phyloP scores from a whole-genome alignment of 2,113 vertebrate species.

The Copsychus sechellarum region DNA sequence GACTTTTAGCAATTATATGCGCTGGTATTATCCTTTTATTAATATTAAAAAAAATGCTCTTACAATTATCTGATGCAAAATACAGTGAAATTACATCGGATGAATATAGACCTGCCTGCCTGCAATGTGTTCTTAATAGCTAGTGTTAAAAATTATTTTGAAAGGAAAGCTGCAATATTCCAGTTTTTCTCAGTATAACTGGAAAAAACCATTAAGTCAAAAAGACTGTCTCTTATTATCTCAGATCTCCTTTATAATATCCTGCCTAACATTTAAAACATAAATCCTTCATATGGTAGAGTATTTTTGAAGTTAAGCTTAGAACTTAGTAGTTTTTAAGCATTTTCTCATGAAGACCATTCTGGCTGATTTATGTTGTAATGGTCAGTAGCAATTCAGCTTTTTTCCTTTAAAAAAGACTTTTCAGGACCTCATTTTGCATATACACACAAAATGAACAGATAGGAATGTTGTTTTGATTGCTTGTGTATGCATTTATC shows the following conservation, averaged over 20 bases:
- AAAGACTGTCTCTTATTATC: background rate
- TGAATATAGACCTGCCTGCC: background rate
- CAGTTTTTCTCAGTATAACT: background rate
- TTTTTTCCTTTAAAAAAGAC: background rate
- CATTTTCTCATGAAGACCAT: background rate
- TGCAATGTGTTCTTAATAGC: background rate
- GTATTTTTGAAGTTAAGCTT: background rate
- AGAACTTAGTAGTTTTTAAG: background rate
- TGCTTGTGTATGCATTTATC: background rate
- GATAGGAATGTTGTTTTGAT: background rate
- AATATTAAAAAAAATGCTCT: background rate
- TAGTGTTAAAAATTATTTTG: background rate
- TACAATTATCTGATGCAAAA: background rate
- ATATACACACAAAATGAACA: background rate
- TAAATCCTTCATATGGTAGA: background rate
- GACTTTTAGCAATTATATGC: background rate
- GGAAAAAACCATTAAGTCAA: background rate
- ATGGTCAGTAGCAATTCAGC: background rate
- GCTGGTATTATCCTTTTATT: background rate
- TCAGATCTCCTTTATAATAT: background rate
- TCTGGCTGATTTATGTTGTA: background rate
- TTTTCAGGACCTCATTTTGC: background rate
- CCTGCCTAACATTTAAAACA: background rate
- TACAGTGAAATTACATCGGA: background rate
- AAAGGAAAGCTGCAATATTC: background rate